Base-by-base conservation (phyloP, 2,797 vertebrate genomes). In the Cuculus canorus region DNA sequence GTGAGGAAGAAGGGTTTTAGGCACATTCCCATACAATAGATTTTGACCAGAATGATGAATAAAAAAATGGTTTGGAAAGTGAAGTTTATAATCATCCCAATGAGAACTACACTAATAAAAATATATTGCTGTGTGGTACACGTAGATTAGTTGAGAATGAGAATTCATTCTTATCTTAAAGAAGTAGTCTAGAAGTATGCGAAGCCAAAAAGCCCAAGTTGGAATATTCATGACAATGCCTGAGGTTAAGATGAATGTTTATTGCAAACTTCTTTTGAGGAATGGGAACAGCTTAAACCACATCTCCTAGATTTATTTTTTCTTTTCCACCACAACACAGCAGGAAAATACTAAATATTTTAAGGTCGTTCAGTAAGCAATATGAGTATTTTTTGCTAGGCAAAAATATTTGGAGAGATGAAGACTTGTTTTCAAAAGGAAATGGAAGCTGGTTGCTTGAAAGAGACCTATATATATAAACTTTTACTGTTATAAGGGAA, bases 161-260 rank as follows among this genome's bases (percentile, higher is more conserved):
- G 19, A 53, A 15, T 32, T 43, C 76, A 88, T 60, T 59, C 66
- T 63, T 82, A 57, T 30, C 82, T 90, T 75, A 33, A 91, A 86
- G 27, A 47, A 63, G 39, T 52, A 21, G 22, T 87, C 53, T 61
- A 48, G n/a, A 69, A 85, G 37, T 43, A 59, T 17, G 47, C 3
- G 22, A 76, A 75, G 69, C 52, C 82, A 70, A 89, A 92, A 92
- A 89, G 23, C 66, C 25, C 24, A 60, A 80, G 66, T 83, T 56
- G 9, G 32, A 82, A 89, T 90, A 83, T 92, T 92, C 93, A 94
- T 11, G 0, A 60, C 22, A 39, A 41, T 24, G 81, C 93, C 87
- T 92, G 21, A 57, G 85, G 75, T 95, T 80, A 95, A 84, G 82
- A 86, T 79, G 63, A 93, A 91, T 95, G 96, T 93, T 95, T 88